These are phyloP conservation scores for Pandemis corylana DNA, from an alignment of 2,888 invertebrate species.

Conservation along the genomic window DNA sequence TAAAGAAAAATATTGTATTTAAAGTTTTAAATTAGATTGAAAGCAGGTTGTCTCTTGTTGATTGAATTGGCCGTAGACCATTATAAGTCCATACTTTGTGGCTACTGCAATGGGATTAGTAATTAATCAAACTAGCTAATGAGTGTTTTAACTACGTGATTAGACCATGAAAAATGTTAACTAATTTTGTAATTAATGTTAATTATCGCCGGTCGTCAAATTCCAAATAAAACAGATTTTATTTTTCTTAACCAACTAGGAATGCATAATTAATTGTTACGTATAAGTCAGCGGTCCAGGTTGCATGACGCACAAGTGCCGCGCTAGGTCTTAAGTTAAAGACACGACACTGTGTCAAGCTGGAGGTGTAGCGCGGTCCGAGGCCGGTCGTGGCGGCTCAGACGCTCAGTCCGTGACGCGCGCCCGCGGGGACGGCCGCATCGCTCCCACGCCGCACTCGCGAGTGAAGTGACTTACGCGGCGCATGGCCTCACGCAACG, in stretches of 20 bases:
- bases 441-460: constrained; percentile 59
- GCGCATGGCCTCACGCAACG: constrained; percentile 55
- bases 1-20: too few species aligned
- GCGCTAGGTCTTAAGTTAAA: constrained; percentile 18
- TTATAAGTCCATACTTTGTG: too few species aligned
- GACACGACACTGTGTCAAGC: constrained; percentile 21
- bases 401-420: constrained; percentile 66
- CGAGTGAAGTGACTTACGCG: constrained; percentile 67
- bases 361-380: constrained; percentile 42
- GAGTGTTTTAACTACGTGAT: not conserved
- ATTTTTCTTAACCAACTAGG: not conserved
- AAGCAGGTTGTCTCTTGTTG: too few species aligned
- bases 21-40: too few species aligned
- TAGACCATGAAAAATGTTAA: not conserved
- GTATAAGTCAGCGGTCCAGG: not conserved
- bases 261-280: not conserved
- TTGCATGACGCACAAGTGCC: constrained; percentile 18
- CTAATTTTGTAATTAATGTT: not conserved
- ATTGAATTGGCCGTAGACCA: too few species aligned
- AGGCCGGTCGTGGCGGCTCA: constrained; percentile 44
- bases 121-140: too few species aligned
- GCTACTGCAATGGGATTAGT: too few species aligned
- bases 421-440: constrained; percentile 66
- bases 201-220: not conserved
- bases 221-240: too few species aligned